Conservation (phyloP, 2,797 vertebrate species). For the Periophthalmus magnuspinnatus region DNA sequence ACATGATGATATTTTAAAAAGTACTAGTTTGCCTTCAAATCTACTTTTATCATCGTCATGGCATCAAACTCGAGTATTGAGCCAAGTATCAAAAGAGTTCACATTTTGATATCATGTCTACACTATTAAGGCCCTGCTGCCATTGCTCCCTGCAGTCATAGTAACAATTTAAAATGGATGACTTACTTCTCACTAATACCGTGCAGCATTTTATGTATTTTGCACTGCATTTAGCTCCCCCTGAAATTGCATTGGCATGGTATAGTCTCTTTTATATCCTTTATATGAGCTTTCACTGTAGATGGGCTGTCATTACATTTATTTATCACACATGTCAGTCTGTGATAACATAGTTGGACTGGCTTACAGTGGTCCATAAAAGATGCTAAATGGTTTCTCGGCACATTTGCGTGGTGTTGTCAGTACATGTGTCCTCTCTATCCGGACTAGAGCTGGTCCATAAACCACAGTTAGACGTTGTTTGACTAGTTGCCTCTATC, state of each 20-base stretch:
- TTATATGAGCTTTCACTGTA: constrained; percentile 6
- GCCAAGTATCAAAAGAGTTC: not conserved
- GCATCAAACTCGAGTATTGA: not conserved
- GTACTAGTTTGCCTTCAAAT: too few species aligned
- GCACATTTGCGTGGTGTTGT: constrained; percentile 10
- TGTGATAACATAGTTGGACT: constrained; percentile 17
- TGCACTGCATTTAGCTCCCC: constrained; percentile 31
- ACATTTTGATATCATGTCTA: not conserved
- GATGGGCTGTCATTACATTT: constrained; percentile 14
- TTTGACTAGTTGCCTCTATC: constrained; percentile 36
- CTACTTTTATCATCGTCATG: too few species aligned
- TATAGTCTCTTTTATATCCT: constrained; percentile 28
- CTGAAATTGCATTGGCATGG: constrained; percentile 40
- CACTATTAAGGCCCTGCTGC: not conserved
- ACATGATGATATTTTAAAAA: too few species aligned
- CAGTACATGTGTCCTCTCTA: not conserved
- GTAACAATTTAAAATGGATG: not conserved
- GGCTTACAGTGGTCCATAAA: constrained; percentile 22
- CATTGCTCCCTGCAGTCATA: not conserved
- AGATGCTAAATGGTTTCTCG: constrained; percentile 11
- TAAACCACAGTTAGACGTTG: constrained; percentile 22
- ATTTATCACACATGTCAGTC: constrained; percentile 4
- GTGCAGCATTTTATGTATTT: constrained; percentile 28
- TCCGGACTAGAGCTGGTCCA: constrained; percentile 22
- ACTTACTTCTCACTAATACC: not conserved